phyloP scores from a whole-genome alignment of 2,888 invertebrate genomes.

The Calameuta filiformis region DNA sequence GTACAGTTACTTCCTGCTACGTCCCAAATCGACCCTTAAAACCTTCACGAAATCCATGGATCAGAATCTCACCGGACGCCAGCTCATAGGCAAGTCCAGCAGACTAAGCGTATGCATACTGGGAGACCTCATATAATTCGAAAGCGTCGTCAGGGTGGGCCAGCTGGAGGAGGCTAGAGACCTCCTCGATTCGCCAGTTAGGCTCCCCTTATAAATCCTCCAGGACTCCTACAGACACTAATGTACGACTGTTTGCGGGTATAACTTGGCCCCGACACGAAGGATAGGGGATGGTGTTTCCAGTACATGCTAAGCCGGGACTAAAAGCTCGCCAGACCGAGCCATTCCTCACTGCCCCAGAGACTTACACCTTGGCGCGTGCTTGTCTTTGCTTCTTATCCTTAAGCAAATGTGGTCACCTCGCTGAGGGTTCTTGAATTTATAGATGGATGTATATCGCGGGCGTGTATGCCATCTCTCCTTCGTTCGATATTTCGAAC shows the following conservation, averaged over 20 bases:
- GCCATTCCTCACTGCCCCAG: slow-evolving; percentile 64
- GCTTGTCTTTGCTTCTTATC: slow-evolving; percentile 63
- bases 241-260: slow-evolving; percentile 67
- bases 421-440: slow-evolving; percentile 52
- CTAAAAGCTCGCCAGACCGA: slow-evolving; percentile 64
- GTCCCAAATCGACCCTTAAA: neutral
- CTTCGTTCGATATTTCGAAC: neutral
- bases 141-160: neutral
- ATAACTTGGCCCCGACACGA: slow-evolving; percentile 66
- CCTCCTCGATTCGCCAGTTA: slow-evolving; percentile 48
- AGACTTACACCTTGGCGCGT: slow-evolving; percentile 40
- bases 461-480: neutral
- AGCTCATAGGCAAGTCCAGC: neutral
- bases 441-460: slow-evolving; percentile 62
- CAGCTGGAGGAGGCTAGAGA: slow-evolving; percentile 34
- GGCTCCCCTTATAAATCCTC: slow-evolving; percentile 64
- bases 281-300: slow-evolving; percentile 61
- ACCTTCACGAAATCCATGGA: neutral
- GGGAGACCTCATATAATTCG: neutral
- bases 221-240: slow-evolving; percentile 64
- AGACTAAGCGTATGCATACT: neutral
- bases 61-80: neutral
- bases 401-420: slow-evolving; percentile 60
- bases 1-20: neutral
- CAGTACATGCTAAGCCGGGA: slow-evolving; percentile 63